A percentile compares a stretch with the other conserved stretches of the same genome.
Evolutionary conservation across 2,797 vertebrate genomes (phyloP).

Genomic region (Gadopsis bispinosus): DNA sequence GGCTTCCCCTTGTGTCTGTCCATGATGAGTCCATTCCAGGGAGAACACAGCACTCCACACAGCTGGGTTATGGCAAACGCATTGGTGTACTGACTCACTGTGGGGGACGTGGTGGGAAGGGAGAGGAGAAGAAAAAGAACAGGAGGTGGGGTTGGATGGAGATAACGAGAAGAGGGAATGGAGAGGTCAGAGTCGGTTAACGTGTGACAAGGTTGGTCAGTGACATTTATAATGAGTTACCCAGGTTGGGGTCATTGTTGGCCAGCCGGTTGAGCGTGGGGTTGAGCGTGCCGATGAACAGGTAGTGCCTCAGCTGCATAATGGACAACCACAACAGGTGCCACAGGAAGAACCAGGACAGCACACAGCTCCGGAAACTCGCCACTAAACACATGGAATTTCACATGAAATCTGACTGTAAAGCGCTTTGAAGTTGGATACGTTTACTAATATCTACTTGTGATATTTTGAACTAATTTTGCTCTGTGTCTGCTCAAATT

Average conservation of each 20-base stretch:
- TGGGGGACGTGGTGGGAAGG: neutral
- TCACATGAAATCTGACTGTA: neutral
- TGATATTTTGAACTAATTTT: neutral
- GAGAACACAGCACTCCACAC: constrained; percentile 89
- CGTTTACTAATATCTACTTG: neutral
- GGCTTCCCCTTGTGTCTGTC: constrained; percentile 87
- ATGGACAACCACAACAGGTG: constrained; percentile 90
- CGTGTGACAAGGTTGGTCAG: no score
- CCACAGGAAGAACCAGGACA: constrained; percentile 87
- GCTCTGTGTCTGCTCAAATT: neutral
- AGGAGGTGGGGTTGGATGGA: neutral
- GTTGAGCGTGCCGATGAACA: constrained; percentile 93
- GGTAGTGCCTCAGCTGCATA: constrained; percentile 91
- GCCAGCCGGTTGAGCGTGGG: constrained; percentile 86
- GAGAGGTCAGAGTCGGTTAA: neutral
- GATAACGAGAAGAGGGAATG: neutral
- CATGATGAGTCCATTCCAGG: constrained; percentile 92
- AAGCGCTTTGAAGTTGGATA: neutral
- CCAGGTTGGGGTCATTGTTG: constrained; percentile 48
- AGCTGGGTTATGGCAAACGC: constrained; percentile 91
- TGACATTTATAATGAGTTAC: constrained; percentile 54
- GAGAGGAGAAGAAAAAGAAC: neutral
- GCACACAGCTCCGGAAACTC: constrained; percentile 82
- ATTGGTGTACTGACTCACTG: constrained; percentile 91
- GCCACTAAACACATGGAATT: constrained; percentile 21